Conservation (phyloP, 2,888 invertebrate species). For the Netelia fuscicornis region DNA sequence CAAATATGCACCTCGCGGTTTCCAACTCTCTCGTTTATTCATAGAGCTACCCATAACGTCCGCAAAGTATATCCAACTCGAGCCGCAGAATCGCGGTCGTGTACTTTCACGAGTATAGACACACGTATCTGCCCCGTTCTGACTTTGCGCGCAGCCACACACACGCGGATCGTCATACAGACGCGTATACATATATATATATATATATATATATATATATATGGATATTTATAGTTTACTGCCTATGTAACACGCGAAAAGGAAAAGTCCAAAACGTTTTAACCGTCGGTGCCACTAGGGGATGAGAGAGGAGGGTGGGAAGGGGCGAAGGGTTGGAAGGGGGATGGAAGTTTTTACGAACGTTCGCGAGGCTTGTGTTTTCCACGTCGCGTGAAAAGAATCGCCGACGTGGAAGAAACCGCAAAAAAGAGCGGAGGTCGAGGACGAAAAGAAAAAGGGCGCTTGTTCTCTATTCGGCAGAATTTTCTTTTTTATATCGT, state of each 20-base stretch:
- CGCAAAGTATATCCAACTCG: slow-evolving; percentile 67
- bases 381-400: slow-evolving; percentile 36
- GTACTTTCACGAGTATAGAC: slow-evolving; percentile 61
- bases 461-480: slow-evolving; percentile 45
- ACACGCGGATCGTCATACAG: neutral
- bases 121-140: neutral
- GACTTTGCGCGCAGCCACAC: neutral
- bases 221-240: slow-evolving; percentile 50
- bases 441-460: neutral
- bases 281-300: neutral
- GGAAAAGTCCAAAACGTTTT: slow-evolving; percentile 56
- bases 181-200: slow-evolving; percentile 1
- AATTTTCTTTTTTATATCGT: slow-evolving; percentile 44
- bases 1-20: slow-evolving; percentile 69
- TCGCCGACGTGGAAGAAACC: slow-evolving; percentile 48
- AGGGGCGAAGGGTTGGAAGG: neutral
- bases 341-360: slow-evolving; percentile 11
- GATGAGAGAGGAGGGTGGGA: neutral
- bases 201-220: neutral
- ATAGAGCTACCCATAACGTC: slow-evolving; percentile 62
- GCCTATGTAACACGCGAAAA: slow-evolving; percentile 16
- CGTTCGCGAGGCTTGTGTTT: neutral
- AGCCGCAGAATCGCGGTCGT: slow-evolving; percentile 65
- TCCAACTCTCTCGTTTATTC: slow-evolving; percentile 66
- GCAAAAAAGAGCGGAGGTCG: neutral